Evolutionary conservation across 2,888 invertebrate species (phyloP).

Genomic region (Acrocera orbiculus): DNA sequence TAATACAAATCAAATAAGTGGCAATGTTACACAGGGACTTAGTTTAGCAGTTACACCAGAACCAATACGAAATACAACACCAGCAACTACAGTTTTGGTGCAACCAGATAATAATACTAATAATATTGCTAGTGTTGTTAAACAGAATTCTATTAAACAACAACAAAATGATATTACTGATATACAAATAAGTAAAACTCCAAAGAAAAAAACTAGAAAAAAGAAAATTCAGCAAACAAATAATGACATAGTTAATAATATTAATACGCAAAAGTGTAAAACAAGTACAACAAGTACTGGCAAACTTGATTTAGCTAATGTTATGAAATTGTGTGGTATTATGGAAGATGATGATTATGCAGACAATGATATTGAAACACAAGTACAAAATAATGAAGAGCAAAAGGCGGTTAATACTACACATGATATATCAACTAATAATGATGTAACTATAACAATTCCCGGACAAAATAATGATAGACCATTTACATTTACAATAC

Average conservation of each 20-base stretch:
- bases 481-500: conserved; percentile 30
- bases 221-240: conserved; percentile 5
- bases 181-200: conserved; percentile 19
- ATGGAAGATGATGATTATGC: conserved; percentile 48
- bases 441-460: conserved; percentile 31
- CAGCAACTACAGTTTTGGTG: conserved; percentile 11
- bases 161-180: conserved; percentile 1
- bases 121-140: neutral
- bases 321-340: conserved; percentile 53
- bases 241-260: conserved; percentile 1
- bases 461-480: conserved; percentile 28
- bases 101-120: conserved; percentile 7
- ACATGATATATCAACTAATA: too few species aligned
- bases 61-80: conserved; percentile 24
- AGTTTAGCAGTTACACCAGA: conserved; percentile 26
- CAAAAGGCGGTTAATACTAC: conserved; percentile 10
- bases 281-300: conserved; percentile 21
- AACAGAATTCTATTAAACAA: conserved; percentile 1
- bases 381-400: conserved; percentile 11
- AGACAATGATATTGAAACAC: conserved; percentile 16
- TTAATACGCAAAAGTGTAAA: neutral
- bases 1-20: conserved; percentile 8
- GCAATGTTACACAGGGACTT: conserved; percentile 22
- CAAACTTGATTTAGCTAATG: conserved; percentile 50
- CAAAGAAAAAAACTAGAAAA: conserved; percentile 20